phyloP scores from a whole-genome alignment of 2,113 vertebrate species.

The Tetraodon nigroviridis region DNA sequence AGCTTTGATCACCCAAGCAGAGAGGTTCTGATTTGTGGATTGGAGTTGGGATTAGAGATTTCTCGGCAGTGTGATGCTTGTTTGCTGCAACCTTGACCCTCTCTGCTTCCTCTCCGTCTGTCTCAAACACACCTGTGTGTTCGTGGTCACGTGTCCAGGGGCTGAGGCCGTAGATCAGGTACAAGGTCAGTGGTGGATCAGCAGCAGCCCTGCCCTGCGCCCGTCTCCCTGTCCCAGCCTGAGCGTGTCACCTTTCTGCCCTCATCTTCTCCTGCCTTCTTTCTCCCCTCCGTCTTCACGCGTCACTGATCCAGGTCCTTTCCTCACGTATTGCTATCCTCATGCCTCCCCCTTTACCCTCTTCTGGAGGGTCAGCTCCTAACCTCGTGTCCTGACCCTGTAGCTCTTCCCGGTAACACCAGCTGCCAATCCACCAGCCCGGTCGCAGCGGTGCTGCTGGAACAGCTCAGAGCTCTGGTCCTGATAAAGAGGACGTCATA shows the following conservation, averaged over 20 bases:
- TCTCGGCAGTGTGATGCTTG: slow-evolving; percentile 20
- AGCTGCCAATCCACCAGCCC: slow-evolving; percentile 41
- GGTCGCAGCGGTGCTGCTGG: slow-evolving; percentile 9
- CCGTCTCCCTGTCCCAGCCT: slow-evolving; percentile 27
- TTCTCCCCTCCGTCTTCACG: slow-evolving; percentile 14
- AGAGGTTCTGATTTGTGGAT: slow-evolving; percentile 45
- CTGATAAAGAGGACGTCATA: slow-evolving; percentile 8
- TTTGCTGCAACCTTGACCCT: slow-evolving; percentile 38
- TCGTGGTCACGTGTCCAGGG: slow-evolving; percentile 5
- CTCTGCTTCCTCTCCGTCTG: slow-evolving; percentile 16
- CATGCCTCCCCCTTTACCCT: slow-evolving; percentile 27
- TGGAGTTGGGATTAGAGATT: slow-evolving; percentile 24
- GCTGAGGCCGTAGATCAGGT: slow-evolving; percentile 39
- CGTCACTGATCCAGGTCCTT: background rate
- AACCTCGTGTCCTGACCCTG: slow-evolving; percentile 42
- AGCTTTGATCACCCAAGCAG: slow-evolving; percentile 14
- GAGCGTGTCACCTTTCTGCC: slow-evolving; percentile 52
- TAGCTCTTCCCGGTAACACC: slow-evolving; percentile 42
- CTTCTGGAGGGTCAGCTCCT: slow-evolving; percentile 46
- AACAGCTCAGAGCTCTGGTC: slow-evolving; percentile 16
- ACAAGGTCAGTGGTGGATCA: slow-evolving; percentile 65
- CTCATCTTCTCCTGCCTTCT: slow-evolving; percentile 32
- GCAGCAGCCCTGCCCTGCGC: slow-evolving; percentile 39
- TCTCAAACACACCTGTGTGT: background rate
- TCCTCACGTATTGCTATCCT: background rate